Evolutionary conservation across 92 coral and sea anemone species (phyloP).

Genomic region (Ricordea florida): DNA sequence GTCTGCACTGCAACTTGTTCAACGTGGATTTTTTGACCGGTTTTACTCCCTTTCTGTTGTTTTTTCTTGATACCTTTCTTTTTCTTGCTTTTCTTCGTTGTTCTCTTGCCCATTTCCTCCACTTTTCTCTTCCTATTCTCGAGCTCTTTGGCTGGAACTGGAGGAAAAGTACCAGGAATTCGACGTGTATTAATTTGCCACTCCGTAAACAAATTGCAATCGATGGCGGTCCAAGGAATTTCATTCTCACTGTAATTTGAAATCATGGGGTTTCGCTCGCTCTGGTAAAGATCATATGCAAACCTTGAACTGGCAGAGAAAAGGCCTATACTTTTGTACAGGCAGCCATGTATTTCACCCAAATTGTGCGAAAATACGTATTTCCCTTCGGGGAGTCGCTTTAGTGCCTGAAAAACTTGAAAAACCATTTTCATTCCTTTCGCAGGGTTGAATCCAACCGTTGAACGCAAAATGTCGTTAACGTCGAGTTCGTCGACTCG

Average conservation of each 20-base stretch:
- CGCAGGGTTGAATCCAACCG: conserved; percentile 75
- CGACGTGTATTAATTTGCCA: conserved; percentile 63
- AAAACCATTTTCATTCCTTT: conserved; percentile 82
- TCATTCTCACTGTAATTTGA: conserved; percentile 41
- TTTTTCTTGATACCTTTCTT: conserved; percentile 36
- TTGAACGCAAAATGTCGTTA: conserved; percentile 58
- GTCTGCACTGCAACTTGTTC: background rate
- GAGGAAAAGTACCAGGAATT: conserved; percentile 84
- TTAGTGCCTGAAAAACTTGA: conserved; percentile 53
- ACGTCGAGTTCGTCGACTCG: conserved; percentile 73
- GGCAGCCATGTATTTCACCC: conserved; percentile 78
- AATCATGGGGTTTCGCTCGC: conserved; percentile 5
- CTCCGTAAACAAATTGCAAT: conserved; percentile 70
- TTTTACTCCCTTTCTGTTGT: background rate
- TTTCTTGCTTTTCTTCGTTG: conserved; percentile 35
- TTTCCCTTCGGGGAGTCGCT: conserved; percentile 47
- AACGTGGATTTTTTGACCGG: background rate
- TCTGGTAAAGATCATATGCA: conserved; percentile 53
- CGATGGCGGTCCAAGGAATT: conserved; percentile 78
- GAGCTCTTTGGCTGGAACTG: conserved; percentile 66
- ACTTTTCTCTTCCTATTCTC: conserved; percentile 14
- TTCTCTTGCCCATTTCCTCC: background rate
- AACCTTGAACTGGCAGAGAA: conserved; percentile 33
- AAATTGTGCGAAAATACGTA: conserved; percentile 72
- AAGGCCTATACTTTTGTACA: conserved; percentile 56